Base-by-base conservation (phyloP, 2,888 invertebrate species). In the Tetrapedia diversipes region DNA sequence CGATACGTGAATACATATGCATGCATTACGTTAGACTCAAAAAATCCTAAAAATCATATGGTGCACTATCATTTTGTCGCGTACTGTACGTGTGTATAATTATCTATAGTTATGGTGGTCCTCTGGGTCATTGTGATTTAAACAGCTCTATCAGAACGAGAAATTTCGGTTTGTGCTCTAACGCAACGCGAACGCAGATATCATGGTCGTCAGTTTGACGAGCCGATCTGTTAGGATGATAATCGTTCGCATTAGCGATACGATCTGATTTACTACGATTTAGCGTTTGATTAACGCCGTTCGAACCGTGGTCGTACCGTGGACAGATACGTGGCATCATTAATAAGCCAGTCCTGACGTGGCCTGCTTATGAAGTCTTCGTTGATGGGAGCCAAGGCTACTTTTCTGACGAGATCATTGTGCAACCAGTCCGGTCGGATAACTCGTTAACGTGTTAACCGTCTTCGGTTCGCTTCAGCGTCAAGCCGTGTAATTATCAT, bases 241-340 rank as follows among this genome's bases (percentile, higher is more conserved):
- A 59, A 67, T 59, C 59, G 11, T n/a, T 49, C 2, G 19, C 29
- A 49, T 39, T 59, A 59, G 34, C 2, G 59, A 67, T 49, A 41
- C 22, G 39, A 67, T 67, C 59, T 59, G 67, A 49, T 67, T 66
- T 37, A 56, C 19, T 47, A 22, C 37, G 56, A 66, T 66, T 57
- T 57, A 56, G 37, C 47, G 57, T 47, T 67, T 59, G 49, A 59
- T 59, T 59, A 67, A 67, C 59, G 29, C 2, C 49, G 14, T n/a
- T n/a, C n/a, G n/a, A n/a, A 49, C 6, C 22, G n/a, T 49, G 49
- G 41, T 59, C 59, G 29, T 37, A 49, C 16, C 11, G 59, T 29
- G 37, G 11, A 32, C 53, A 49, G 63, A 34, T 32, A 11, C 43
- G 43, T 16, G 19, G 14, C 24, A 11, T 27, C 2, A 32, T 39